Conservation (phyloP, 1,140 invertebrate species). For the Drosophila chauvacae region DNA sequence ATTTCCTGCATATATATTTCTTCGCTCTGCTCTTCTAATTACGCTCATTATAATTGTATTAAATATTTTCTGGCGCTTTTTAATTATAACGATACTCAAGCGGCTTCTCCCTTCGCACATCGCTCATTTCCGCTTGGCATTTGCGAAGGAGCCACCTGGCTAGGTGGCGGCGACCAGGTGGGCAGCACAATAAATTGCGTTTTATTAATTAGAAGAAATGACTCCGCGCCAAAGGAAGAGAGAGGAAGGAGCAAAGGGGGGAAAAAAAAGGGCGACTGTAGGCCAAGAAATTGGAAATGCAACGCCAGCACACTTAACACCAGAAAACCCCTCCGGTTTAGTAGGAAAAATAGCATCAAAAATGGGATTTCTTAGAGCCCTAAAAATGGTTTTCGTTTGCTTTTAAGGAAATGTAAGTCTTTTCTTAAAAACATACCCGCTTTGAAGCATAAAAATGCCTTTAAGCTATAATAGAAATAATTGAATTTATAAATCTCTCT, state of each 20-base stretch:
- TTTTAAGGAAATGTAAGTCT: not conserved
- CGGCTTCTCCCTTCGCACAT: not conserved
- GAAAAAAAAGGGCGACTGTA: not conserved
- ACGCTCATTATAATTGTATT: constrained; percentile 76
- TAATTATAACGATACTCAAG: constrained; percentile 56
- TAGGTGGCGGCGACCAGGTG: constrained; percentile 9
- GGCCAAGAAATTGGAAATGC: constrained; percentile 10
- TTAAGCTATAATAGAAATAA: not conserved
- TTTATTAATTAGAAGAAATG: constrained; percentile 70
- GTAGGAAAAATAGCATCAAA: not conserved
- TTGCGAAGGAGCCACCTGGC: constrained; percentile 63
- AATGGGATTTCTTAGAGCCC: too few relatives aligned
- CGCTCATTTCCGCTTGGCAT: constrained; percentile 43
- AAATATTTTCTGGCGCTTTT: constrained; percentile 65
- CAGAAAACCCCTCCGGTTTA: not conserved
- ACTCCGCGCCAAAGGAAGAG: not conserved
- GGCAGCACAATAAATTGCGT: constrained; percentile 68
- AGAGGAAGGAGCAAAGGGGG: not conserved
- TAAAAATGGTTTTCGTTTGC: not conserved
- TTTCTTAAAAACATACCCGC: not conserved
- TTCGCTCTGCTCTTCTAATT: constrained; percentile 44
- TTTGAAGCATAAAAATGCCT: not conserved
- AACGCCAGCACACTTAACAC: constrained; percentile 26
- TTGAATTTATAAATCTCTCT: not conserved
- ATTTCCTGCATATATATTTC: not conserved